Evolutionary conservation across 1,140 invertebrate genomes (phyloP), one percentile per base, ranked within the genome.

Genomic region (Nephila pilipes): DNA sequence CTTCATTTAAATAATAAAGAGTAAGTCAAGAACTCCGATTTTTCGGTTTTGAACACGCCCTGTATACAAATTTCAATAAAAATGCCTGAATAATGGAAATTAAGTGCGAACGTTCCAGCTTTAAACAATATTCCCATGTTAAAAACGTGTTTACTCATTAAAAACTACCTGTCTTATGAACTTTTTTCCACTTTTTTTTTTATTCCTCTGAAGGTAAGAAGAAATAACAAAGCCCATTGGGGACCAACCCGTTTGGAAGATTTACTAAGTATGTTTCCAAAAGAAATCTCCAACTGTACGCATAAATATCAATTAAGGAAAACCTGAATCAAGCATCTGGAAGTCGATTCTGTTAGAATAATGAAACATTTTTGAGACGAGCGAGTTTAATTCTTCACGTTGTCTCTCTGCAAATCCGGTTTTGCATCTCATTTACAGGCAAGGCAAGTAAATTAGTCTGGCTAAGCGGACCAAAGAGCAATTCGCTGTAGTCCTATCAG

Each of bases 281-380:
- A 89, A 57, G 87, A 79, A 89, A 79, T 89, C 60, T 65, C 60
- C 60, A 63, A 46, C 69, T 32, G 79, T 57, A 80, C 29, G 91
- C 91, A 93, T 93, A 93, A 93, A 93, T 93, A 93, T 93, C 91
- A 93, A 93, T 93, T 93, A 93, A 87, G 85, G 46, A 75, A 36
- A 69, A 63, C 75, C 58, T 60, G 38, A 32, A 69, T 90, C 38
- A 80, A 85, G 60, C 36, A 54, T 46, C 16, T 38, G 57, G 6
- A 60, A 81, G 36, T 36, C 5, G 79, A 54, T 63, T 36, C 55
- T 87, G 57, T 81, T 36, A 54, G 29, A 79, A 36, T 79, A 91
- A 91, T 91, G 79, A 83, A 75, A 57, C 83, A 92, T 85, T 92
- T 92, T 92, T 65, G 81, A 85, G 81, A 57, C 58, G 81, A 29